Percentiles rank a stretch among this genome's conserved stretches.
phyloP scores from a whole-genome alignment of 2,113 vertebrate species.

The Urocitellus parryii region DNA sequence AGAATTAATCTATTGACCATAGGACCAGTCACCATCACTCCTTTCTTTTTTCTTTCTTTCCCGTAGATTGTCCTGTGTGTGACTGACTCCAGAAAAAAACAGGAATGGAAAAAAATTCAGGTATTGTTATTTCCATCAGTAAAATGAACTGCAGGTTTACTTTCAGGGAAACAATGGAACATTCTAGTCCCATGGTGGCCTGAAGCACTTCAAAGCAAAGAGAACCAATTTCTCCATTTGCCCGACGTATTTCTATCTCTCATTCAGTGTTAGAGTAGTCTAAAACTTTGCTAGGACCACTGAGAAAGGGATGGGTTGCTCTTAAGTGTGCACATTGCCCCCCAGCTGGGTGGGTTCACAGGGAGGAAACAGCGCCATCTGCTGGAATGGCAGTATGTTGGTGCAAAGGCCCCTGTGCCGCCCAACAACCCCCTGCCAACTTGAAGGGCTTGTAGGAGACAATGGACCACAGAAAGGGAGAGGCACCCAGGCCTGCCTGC shows the following conservation, averaged over 20 bases:
- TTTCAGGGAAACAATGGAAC: background rate
- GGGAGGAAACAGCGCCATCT: slow-evolving; percentile 10
- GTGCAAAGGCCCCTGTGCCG: background rate
- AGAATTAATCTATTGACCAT: background rate
- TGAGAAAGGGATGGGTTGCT: background rate
- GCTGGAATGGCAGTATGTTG: background rate
- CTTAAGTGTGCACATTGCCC: no score
- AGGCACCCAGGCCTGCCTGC: background rate
- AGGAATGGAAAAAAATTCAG: background rate
- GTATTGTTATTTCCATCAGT: background rate
- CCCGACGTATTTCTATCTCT: background rate
- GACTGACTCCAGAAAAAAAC: slow-evolving; percentile 11
- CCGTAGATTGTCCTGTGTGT: background rate
- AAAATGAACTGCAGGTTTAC: background rate
- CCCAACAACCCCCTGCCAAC: no score
- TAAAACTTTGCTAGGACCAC: background rate
- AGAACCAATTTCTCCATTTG: background rate
- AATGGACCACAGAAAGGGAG: background rate
- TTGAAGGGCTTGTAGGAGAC: background rate
- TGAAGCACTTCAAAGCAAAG: background rate
- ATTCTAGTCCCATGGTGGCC: background rate
- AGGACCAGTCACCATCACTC: background rate
- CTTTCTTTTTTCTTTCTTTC: slow-evolving; percentile 35
- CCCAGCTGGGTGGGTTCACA: background rate
- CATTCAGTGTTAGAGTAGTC: background rate